phyloP scores from a whole-genome alignment of 2,113 vertebrate genomes.

The Myanophis thanlyinensis region DNA sequence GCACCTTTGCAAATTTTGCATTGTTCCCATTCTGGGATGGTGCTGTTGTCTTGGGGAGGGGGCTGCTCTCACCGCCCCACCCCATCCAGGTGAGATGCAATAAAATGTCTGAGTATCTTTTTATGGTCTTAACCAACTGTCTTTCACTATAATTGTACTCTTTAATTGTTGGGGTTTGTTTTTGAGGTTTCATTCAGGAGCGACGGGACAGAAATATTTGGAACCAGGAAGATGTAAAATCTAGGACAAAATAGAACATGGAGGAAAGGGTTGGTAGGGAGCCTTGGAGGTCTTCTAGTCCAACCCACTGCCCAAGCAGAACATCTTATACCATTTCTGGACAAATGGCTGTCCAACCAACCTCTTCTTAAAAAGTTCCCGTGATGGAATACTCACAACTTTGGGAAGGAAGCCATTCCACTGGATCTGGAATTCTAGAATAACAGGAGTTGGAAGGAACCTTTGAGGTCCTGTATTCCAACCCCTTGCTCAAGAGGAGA shows the following conservation, averaged over 20 bases:
- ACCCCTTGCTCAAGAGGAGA: too few species aligned
- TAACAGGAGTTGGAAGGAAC: too few species aligned
- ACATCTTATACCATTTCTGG: too few species aligned
- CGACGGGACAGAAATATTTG: not conserved
- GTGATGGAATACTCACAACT: too few species aligned
- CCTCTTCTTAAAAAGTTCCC: not conserved
- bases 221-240: not conserved
- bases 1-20: not conserved
- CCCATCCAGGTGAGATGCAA: not conserved
- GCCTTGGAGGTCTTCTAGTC: too few species aligned
- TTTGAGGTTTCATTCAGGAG: not conserved
- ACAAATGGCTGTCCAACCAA: too few species aligned
- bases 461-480: too few species aligned
- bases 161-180: not conserved
- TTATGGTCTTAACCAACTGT: not conserved
- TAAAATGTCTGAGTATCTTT: not conserved
- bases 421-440: too few species aligned
- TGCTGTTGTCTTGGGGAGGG: not conserved
- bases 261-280: too few species aligned
- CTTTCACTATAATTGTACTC: not conserved
- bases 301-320: too few species aligned
- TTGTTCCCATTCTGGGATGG: not conserved
- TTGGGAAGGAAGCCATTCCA: too few species aligned
- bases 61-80: not conserved
- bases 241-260: not conserved